Conservation (phyloP, 2,113 vertebrate species). For the Mastomys natalensis region DNA sequence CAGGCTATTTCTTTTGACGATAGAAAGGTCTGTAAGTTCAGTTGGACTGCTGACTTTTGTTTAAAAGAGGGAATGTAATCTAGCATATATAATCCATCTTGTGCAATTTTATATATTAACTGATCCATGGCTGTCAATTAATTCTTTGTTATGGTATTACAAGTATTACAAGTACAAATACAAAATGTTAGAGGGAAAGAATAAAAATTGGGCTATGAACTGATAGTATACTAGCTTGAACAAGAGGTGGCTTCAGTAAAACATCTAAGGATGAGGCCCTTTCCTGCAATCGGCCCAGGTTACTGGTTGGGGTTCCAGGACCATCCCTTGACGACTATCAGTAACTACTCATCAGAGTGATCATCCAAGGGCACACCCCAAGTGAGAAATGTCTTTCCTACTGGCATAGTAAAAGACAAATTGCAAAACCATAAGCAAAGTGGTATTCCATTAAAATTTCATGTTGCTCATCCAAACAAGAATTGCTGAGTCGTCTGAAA, state of each 20-base stretch:
- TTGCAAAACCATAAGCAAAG: background rate
- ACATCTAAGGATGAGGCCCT: background rate
- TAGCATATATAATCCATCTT: background rate
- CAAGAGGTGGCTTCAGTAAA: background rate
- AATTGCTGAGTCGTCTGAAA: constrained; percentile 36
- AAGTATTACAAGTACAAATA: background rate
- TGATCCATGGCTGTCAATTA: background rate
- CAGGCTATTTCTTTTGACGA: background rate
- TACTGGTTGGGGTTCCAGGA: background rate
- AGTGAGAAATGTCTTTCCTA: constrained; percentile 1
- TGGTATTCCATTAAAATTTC: constrained; percentile 40
- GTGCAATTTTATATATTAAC: background rate
- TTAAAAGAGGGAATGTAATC: constrained; percentile 33
- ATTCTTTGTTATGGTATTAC: background rate
- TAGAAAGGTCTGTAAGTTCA: constrained; percentile 14
- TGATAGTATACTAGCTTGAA: background rate
- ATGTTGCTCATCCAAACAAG: constrained; percentile 42
- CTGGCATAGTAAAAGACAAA: background rate
- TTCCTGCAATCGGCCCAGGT: background rate
- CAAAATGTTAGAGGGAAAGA: background rate
- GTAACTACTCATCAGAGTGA: background rate
- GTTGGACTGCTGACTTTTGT: constrained; percentile 36
- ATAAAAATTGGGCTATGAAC: background rate
- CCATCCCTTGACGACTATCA: background rate
- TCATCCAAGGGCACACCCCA: background rate